phyloP scores from a whole-genome alignment of 2,797 vertebrate species.

The Peromyscus nudipes region DNA sequence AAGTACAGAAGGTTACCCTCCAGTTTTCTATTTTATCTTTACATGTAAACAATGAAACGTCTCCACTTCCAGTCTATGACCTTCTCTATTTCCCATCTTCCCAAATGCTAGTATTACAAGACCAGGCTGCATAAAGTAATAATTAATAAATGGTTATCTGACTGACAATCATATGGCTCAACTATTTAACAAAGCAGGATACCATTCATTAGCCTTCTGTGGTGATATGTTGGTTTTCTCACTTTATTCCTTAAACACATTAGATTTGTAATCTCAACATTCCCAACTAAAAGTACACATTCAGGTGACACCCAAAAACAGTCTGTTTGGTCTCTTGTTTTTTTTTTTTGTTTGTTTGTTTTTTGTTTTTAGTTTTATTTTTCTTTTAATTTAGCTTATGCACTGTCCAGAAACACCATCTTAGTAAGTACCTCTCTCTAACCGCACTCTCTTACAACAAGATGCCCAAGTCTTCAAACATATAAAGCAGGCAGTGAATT shows the following conservation, averaged over 20 bases:
- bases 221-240: conserved; percentile 17
- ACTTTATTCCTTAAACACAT: conserved; percentile 58
- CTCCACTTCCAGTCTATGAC: not conserved
- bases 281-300: conserved; percentile 22
- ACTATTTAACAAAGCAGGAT: conserved; percentile 61
- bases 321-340: not conserved
- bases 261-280: conserved; percentile 50
- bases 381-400: not conserved
- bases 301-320: conserved; percentile 49
- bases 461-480: conserved; percentile 47
- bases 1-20: not conserved
- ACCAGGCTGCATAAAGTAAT: conserved; percentile 8
- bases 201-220: conserved; percentile 38
- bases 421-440: not conserved
- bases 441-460: not conserved
- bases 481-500: conserved; percentile 34
- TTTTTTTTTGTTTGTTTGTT: not conserved
- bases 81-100: conserved; percentile 44
- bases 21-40: conserved; percentile 54
- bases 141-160: not conserved
- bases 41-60: conserved; percentile 12
- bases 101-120: conserved; percentile 23
- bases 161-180: conserved; percentile 36
- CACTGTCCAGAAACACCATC: not conserved
- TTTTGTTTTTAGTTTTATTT: not conserved